These are phyloP conservation scores for Polymixis flavicincta DNA, from an alignment of 2,888 invertebrate species.

Conservation along the genomic window DNA sequence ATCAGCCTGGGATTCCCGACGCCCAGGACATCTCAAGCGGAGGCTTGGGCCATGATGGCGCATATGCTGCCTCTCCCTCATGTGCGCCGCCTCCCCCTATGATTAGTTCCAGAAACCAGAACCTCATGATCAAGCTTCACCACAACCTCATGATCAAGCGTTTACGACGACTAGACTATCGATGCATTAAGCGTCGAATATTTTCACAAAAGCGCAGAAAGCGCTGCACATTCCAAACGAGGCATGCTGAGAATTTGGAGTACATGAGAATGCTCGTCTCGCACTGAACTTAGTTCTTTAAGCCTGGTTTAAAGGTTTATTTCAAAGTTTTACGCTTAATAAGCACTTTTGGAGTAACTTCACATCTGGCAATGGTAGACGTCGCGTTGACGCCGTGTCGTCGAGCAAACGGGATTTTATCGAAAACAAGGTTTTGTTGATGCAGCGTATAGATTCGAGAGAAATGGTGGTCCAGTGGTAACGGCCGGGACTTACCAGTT, in stretches of 20 bases:
- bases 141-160: no score
- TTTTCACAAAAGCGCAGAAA: conserved; percentile 33
- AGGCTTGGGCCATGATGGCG: no score
- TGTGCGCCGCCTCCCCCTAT: no score
- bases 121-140: no score
- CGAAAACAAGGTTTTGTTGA: not conserved
- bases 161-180: not conserved
- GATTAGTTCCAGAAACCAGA: no score
- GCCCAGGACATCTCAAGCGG: no score
- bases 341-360: not conserved
- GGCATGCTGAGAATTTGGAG: conserved; percentile 39
- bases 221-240: conserved; percentile 29
- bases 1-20: no score
- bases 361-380: not conserved
- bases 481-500: no score
- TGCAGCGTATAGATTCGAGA: not conserved
- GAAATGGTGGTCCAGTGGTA: no score
- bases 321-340: conserved; percentile 24
- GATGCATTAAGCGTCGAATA: conserved; percentile 31
- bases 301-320: conserved; percentile 20
- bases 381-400: not conserved
- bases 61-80: no score
- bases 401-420: not conserved
- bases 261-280: conserved; percentile 32
- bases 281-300: conserved; percentile 27